phyloP scores from a whole-genome alignment of 2,888 invertebrate species.

The Elmis aenea region DNA sequence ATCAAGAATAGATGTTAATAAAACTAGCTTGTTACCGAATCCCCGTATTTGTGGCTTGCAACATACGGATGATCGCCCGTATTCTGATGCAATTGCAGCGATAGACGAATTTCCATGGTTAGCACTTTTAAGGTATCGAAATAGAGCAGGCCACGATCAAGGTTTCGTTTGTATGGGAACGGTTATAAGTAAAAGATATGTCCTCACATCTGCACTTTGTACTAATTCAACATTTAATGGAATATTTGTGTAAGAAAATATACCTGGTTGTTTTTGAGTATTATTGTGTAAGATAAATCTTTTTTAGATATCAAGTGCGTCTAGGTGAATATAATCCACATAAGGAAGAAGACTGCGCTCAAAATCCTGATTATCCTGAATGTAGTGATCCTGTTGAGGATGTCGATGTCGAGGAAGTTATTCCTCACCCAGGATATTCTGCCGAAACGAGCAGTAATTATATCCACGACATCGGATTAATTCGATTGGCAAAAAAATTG shows the following conservation, averaged over 20 bases:
- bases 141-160: conserved; percentile 7
- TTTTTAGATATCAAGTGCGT: conserved; percentile 50
- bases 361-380: conserved; percentile 36
- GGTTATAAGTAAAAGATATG: conserved; percentile 50
- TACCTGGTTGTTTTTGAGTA: no score
- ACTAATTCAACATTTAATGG: no score
- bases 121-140: conserved; percentile 43
- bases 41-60: no score
- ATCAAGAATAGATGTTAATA: no score
- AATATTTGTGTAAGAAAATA: no score
- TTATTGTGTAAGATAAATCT: no score
- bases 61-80: no score
- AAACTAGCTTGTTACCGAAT: no score
- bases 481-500: conserved; percentile 36
- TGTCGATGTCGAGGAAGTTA: conserved; percentile 40
- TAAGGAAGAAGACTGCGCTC: conserved; percentile 41
- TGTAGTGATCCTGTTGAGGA: conserved; percentile 40
- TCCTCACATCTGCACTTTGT: conserved; percentile 54
- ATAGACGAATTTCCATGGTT: conserved; percentile 50
- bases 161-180: conserved; percentile 48
- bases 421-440: conserved; percentile 41
- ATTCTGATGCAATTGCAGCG: conserved; percentile 40
- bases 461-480: conserved; percentile 46
- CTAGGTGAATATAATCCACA: conserved; percentile 47
- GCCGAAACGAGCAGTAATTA: no score